Conservation (phyloP, 1,140 invertebrate genomes). For the Zeugodacus cucurbitae region DNA sequence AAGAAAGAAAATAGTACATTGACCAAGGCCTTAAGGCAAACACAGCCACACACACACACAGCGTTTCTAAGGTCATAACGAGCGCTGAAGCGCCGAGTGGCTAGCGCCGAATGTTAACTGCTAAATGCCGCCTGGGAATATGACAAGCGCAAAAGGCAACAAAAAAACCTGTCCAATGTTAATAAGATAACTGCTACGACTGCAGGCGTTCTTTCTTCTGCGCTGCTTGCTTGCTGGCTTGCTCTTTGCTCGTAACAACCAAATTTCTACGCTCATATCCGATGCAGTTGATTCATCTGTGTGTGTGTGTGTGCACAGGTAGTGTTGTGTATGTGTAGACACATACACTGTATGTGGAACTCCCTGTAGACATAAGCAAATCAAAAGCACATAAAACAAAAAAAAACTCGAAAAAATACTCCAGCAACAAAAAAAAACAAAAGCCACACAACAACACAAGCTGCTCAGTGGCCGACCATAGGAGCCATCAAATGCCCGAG, state of each 20-base stretch:
- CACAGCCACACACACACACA: background rate
- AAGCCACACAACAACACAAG: background rate
- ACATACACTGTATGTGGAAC: background rate
- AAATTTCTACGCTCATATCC: conserved; percentile 16
- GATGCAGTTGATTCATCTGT: background rate
- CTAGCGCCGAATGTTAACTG: background rate
- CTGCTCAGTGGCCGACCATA: background rate
- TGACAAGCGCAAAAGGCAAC: background rate
- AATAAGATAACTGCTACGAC: conserved; percentile 16
- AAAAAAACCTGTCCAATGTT: conserved; percentile 29
- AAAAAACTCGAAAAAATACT: background rate
- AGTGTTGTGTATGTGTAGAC: background rate
- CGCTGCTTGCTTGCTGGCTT: background rate
- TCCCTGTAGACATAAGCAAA: conserved; percentile 27
- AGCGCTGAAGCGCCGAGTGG: background rate
- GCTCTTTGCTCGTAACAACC: background rate
- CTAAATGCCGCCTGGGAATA: background rate
- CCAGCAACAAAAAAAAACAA: background rate
- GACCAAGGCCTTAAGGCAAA: background rate
- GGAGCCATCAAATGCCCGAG: conserved; percentile 14
- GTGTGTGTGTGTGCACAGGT: background rate
- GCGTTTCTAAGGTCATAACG: conserved; percentile 5
- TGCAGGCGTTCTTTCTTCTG: background rate
- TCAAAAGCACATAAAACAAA: conserved; percentile 36
- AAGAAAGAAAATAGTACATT: background rate